Evolutionary conservation across 2,888 invertebrate genomes (phyloP), one percentile per base, ranked within the genome.

Genomic region (Fragum whitleyi): DNA sequence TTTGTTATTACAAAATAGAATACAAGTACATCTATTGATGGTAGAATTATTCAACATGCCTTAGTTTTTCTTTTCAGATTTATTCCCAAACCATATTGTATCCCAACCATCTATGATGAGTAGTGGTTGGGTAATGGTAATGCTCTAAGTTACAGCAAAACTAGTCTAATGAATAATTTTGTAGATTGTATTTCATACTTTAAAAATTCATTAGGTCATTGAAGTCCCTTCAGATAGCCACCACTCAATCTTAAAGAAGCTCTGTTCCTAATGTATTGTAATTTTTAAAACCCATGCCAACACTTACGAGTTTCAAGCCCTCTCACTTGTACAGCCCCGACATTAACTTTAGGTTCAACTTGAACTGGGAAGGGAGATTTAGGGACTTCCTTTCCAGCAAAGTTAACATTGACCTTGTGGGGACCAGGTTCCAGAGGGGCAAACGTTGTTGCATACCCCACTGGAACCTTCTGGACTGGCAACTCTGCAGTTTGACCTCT

Each of bases 301-400:
- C 75, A 96, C 97, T 96, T 96, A 97, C 97, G 97, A 93, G 96
- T 96, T 94, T 97, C 97, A 65, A 98, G 95, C 89, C 97, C 93
- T 55, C 86, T 91, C 69, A 94, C 91, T 28, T 89, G 90, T 91
- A 96, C 96, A 0, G 97, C 97, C 14, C 97, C 97, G 61, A 82
- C 83, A 88, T 95, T 95, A 39, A 86, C 81, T 77, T 90, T 91
- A 55, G 94, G 91, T 39, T 79, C 72, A 59, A 86, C 88, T 67
- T 86, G 75, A 19, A 92, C 90, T 26, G 86, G 88, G 87, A 91
- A 92, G 26, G 94, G 94, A 69, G 93, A 92, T 29, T 91, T 86
- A 3, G 92, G 93, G 2, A 94, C 88, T 6, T 91, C 91, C 39
- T 90, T 87, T 9, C 93, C 94, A 42, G 90, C 93, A 81, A 92